phyloP scores from a whole-genome alignment of 35 echinoderm and acorn worm genomes.

The Eucidaris tribuloides region DNA sequence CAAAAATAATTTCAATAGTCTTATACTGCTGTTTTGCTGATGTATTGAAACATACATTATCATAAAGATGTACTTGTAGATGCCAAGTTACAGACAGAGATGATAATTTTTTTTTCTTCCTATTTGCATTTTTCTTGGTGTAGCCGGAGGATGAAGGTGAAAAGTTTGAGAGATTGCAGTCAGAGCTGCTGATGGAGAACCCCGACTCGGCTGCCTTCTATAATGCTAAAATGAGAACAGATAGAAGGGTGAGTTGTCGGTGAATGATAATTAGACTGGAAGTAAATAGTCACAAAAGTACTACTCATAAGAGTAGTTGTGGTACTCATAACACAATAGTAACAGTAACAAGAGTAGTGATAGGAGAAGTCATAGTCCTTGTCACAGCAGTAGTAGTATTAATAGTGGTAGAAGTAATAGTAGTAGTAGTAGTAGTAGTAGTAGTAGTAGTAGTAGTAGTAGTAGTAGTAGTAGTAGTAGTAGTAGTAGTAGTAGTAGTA shows the following conservation, averaged over 20 bases:
- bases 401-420: no score
- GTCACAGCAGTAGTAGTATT: no score
- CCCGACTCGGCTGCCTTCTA: constrained; percentile 91
- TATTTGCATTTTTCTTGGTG: no score
- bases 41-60: no score
- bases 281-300: no score
- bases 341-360: no score
- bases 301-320: not conserved
- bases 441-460: not conserved
- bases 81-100: not conserved
- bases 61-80: not conserved
- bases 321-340: no score
- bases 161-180: constrained; percentile 94
- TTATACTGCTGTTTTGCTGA: no score
- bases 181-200: constrained; percentile 82
- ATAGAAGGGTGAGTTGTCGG: constrained; percentile 77
- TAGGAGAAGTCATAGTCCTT: not conserved
- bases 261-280: no score
- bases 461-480: no score
- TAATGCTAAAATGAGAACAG: constrained; percentile 93
- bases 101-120: constrained; percentile 19
- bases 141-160: constrained; percentile 99
- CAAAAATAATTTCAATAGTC: no score
- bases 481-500: no score
- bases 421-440: not conserved